Evolutionary conservation across 2,113 vertebrate genomes (phyloP), one percentile per base, ranked within the genome.

Genomic region (Barbus barbus): DNA sequence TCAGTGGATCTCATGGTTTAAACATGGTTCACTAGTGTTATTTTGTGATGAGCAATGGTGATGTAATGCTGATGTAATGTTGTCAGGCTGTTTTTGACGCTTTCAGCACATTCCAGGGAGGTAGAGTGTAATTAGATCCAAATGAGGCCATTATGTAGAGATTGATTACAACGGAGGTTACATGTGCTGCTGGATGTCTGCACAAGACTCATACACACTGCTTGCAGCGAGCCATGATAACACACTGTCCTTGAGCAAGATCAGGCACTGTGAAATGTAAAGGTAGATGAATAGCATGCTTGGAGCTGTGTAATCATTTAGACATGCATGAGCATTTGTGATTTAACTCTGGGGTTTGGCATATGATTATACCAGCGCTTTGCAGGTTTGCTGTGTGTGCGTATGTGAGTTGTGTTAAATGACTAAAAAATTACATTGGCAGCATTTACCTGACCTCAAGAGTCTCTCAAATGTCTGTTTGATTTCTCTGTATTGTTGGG

Each of bases 171-270:
- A 51, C 41, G 2, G n/a, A 79, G 38, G 20, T 20, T 65, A 78
- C 58, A 74, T 48, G 77, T 44, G 46, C 56, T 56, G 61, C 44
- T 81, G 24, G 24, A 46, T 48, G 24, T 46, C 41, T 67, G 16
- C n/a, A 20, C 44, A 20, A 33, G 28, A 72, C 81, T 22, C 31
- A 51, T 16, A 63, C 73, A 72, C 44, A 78, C 44, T 41, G 6
- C 51, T n/a, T 53, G 36, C 26, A 36, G 13, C 16, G 24, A 69
- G 46, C 24, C 63, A 24, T n/a, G 51, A 48, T 11, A 7, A 18
- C 58, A 83, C 20, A 31, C n/a, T 86, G 60, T 26, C 82, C 82
- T 87, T 87, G 72, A 86, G 63, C 72, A 20, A 80, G 20, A 82
- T 38, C 65, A 44, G 85, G n/a, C 60, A 28, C 51, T 60, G 24